Base-by-base conservation (phyloP, 2,888 invertebrate genomes). In the Margaritifera margaritifera region DNA sequence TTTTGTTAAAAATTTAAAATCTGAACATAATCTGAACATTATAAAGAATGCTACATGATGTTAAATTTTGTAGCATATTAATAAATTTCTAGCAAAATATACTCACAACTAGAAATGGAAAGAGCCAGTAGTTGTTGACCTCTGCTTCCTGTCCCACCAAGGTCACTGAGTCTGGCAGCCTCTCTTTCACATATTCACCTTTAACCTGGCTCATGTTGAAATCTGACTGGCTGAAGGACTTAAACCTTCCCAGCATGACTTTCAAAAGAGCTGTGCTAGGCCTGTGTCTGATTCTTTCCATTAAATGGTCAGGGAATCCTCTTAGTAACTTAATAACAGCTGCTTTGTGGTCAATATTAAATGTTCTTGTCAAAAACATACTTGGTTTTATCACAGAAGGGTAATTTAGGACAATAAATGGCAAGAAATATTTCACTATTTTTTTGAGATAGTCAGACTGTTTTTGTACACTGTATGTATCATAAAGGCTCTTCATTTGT, bases 91-190 rank as follows among this genome's bases (percentile, higher is more conserved):
- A 18, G 51, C 18, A 52, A 62, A 24, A 52, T 19, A 50, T 50
- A 83, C 87, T 83, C 79, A 89, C 89, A 80, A 88, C 87, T 24
- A 89, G 54, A 58, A 90, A 82, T 11, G 90, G 90, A 77, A 87
- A 90, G 52, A 90, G 83, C 90, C 90, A 90, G 72, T 87, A 87
- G 74, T 88, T 89, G 65, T 87, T 88, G 31, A 83, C 71, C n/a
- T 73, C 61, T 2, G 86, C 86, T 22, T 83, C 79, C 57, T 66
- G 69, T 5, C 89, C 89, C 24, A 89, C 86, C n/a, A 82, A 68
- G 6, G 80, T 81, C 42, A 87, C 82, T 19, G 75, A 76, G 5
- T 78, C 79, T 18, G 87, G 86, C 8, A 90, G 80, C 55, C 85
- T 74, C 64, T 80, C 66, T 22, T 77, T 81, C 20, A 89, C 85